Conservation (phyloP, 2,113 vertebrate species). For the Cervus canadensis region DNA sequence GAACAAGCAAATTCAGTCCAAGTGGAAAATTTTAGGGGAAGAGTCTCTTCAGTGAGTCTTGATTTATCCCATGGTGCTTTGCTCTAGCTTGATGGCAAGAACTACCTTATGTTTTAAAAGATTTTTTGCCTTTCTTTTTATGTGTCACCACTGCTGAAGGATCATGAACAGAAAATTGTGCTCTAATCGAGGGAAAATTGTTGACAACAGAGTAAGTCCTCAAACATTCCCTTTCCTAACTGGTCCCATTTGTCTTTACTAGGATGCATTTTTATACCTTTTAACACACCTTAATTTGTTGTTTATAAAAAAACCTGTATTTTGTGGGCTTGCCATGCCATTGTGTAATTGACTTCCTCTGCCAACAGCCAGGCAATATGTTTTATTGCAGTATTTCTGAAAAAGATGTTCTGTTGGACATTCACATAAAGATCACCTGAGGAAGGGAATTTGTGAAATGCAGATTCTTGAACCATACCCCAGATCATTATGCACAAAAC, state of each 20-base stretch:
- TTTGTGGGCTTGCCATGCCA: neutral
- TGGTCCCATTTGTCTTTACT: neutral
- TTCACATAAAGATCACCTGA: neutral
- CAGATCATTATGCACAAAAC: neutral
- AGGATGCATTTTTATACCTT: neutral
- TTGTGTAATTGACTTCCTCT: neutral
- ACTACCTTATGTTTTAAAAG: neutral
- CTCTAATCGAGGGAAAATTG: neutral
- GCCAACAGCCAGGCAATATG: neutral
- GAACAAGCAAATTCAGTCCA: neutral
- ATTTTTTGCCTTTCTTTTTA: neutral
- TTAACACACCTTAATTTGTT: neutral
- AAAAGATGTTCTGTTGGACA: neutral
- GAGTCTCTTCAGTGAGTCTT: neutral
- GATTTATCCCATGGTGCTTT: neutral
- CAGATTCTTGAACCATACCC: neutral
- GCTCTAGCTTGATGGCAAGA: neutral
- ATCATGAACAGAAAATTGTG: neutral
- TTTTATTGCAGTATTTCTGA: neutral
- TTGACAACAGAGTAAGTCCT: neutral
- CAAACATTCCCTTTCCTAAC: neutral
- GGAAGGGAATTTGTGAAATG: neutral
- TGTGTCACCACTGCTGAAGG: neutral
- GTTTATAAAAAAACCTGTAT: neutral
- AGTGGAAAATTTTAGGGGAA: neutral